Evolutionary conservation across 2,888 invertebrate species (phyloP).

Genomic region (Scaptodrosophila latifasciaeformis): DNA sequence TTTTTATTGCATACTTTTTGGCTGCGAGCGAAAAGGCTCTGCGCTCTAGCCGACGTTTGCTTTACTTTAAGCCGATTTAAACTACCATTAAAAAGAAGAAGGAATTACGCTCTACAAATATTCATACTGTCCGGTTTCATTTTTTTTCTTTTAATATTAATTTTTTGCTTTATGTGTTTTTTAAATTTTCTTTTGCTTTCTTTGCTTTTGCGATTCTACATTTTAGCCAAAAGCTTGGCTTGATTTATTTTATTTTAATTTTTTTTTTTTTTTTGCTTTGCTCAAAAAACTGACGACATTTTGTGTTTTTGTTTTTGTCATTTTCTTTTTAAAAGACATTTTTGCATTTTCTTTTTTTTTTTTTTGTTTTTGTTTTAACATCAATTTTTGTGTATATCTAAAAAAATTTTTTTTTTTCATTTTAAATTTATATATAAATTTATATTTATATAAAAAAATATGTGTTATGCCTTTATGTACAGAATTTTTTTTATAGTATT

Average conservation of each 20-base stretch:
- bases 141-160: neutral
- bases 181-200: neutral
- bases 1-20: slow-evolving; percentile 1
- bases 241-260: neutral
- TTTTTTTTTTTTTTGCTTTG: neutral
- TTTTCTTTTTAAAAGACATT: slow-evolving; percentile 13
- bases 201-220: too few species aligned
- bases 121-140: neutral
- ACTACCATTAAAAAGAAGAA: neutral
- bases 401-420: slow-evolving; percentile 34
- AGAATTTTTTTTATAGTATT: too few species aligned
- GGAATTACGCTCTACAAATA: neutral
- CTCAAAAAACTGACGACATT: neutral
- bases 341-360: slow-evolving; percentile 16
- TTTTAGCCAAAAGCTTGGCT: too few species aligned
- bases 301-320: neutral
- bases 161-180: slow-evolving; percentile 2
- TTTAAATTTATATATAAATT: slow-evolving; percentile 32
- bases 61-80: neutral
- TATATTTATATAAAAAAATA: slow-evolving; percentile 30
- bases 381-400: slow-evolving; percentile 22
- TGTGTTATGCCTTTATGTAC: slow-evolving; percentile 26
- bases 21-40: too few species aligned
- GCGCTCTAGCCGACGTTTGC: too few species aligned
- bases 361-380: slow-evolving; percentile 36